Base-by-base conservation (phyloP, 2,888 invertebrate species). In the Agapetus fuscipes region DNA sequence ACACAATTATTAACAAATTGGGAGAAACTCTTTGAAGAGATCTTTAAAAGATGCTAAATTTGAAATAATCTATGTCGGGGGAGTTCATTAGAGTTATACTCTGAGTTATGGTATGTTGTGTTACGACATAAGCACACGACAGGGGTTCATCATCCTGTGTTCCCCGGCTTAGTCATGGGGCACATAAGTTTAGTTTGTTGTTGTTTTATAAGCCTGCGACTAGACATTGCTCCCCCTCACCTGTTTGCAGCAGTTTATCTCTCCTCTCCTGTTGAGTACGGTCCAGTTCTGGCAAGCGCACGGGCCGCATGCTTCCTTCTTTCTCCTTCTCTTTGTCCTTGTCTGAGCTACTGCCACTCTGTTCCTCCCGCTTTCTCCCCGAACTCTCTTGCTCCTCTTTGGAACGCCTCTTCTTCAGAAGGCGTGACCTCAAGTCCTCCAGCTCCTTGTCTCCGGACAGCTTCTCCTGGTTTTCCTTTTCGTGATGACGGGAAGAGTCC, bases 361-460 rank as follows among this genome's bases (percentile, higher is more conserved):
- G 72, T 43, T 65, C 60, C 39, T 61, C 60, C 49, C 51, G 56
- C 61, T 45, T 59, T 30, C 37, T 27, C 2, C 35, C 34, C n/a
- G 33, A 61, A 25, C 55, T 48, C 40, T 68, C 63, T 46, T 72
- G 73, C 39, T 72, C 69, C 41, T 79, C 80, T 52, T 80, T 83
- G 54, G 71, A 76, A 59, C 74, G 79, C 50, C 77, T 66, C 59
- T 82, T 82, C 56, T 78, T 81, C 14, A 83, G 57, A 48, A 82
- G 63, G 53, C 85, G 73, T 51, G 80, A 82, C 50, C 86, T 71
- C 54, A 87, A 66, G 61, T 87, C 86, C 56, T 85, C 83, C 43
- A 85, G 65, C 40, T 82, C 76, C 49, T 74, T 71, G 48, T 71
- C 72, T 32, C 75, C 75, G 32, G 67, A 64, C 20, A 62, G 59